Conservation (phyloP, 2,797 vertebrate genomes). For the Perodicticus potto region DNA sequence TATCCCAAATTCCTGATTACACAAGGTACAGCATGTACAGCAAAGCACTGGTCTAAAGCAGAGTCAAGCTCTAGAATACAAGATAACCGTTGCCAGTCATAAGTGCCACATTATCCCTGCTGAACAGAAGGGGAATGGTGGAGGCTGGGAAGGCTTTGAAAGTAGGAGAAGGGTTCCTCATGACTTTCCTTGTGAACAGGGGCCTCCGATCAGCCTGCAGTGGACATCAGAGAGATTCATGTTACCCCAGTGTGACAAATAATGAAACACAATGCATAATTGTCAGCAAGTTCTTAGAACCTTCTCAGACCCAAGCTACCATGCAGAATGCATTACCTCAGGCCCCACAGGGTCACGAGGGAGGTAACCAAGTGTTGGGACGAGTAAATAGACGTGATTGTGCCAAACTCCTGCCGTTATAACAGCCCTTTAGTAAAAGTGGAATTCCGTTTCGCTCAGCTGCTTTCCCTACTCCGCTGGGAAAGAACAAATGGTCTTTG, state of each 20-base stretch:
- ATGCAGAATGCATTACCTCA: conserved; percentile 86
- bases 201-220: conserved; percentile 60
- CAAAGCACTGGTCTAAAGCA: conserved; percentile 61
- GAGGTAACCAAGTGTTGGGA: conserved; percentile 84
- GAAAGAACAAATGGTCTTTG: conserved; percentile 63
- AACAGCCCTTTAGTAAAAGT: conserved; percentile 83
- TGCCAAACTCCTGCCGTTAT: conserved; percentile 78
- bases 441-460: conserved; percentile 71
- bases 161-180: conserved; percentile 63
- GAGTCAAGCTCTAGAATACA: conserved; percentile 51
- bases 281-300: conserved; percentile 80
- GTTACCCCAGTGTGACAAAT: conserved; percentile 76
- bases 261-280: conserved; percentile 85
- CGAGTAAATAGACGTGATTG: conserved; percentile 86
- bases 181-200: conserved; percentile 82
- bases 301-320: conserved; percentile 81
- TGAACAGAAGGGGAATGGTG: neutral
- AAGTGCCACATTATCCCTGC: neutral
- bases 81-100: conserved; percentile 35
- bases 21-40: conserved; percentile 37
- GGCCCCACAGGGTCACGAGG: conserved; percentile 84
- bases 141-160: conserved; percentile 49
- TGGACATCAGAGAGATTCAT: conserved; percentile 78
- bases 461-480: conserved; percentile 44
- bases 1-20: conserved; percentile 73